These are phyloP conservation scores for Amorpha juglandis DNA, from an alignment of 2,888 invertebrate species.

Conservation along the genomic window DNA sequence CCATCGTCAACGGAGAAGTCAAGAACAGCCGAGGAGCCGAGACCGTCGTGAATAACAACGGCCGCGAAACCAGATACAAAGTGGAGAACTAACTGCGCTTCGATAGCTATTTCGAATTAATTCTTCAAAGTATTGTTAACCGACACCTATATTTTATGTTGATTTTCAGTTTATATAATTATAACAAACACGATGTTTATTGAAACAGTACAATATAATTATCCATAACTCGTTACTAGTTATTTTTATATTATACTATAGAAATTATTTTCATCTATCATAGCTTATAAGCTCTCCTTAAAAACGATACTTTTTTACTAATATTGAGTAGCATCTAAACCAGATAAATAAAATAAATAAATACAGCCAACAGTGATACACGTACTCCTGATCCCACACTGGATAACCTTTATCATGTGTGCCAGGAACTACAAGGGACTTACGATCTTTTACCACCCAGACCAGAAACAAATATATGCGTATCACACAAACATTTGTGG, in stretches of 20 bases:
- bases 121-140: background rate
- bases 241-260: background rate
- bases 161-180: background rate
- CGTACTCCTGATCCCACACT: no score
- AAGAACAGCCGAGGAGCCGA: conserved; percentile 82
- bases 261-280: no score
- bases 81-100: conserved; percentile 52
- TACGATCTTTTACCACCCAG: no score
- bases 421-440: no score
- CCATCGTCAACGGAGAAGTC: conserved; percentile 85
- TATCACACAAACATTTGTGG: no score
- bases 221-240: background rate
- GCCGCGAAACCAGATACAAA: conserved; percentile 86
- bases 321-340: no score
- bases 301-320: background rate
- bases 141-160: background rate
- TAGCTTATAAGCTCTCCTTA: background rate
- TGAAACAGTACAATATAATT: conserved; percentile 10
- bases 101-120: background rate
- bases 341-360: no score
- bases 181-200: background rate
- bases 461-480: no score
- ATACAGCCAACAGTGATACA: no score
- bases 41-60: conserved; percentile 89
- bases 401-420: no score